Conservation (phyloP, 2,797 vertebrate genomes). For the Buceros bicornis region DNA sequence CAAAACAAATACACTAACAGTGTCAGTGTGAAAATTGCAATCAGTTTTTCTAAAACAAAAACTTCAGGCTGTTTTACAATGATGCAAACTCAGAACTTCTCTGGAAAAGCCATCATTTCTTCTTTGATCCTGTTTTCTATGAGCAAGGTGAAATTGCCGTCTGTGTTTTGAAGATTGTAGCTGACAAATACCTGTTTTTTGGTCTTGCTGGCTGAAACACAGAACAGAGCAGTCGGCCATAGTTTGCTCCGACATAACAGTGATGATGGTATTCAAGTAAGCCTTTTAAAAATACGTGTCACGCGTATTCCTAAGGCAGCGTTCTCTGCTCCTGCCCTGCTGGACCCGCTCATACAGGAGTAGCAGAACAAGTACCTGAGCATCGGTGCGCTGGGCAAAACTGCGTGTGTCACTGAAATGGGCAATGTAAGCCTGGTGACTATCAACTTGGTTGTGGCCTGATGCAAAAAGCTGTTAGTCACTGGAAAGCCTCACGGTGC, state of each 20-base stretch:
- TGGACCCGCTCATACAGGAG: not conserved
- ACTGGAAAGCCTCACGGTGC: not conserved
- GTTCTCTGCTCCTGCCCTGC: not conserved
- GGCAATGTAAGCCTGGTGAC: not conserved
- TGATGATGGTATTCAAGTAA: not conserved
- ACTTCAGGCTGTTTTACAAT: not conserved
- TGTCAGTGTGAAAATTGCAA: not conserved
- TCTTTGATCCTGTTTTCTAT: slow-evolving; percentile 95
- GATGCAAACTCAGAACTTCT: slow-evolving; percentile 85
- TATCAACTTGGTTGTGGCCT: not conserved
- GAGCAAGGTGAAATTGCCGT: slow-evolving; percentile 86
- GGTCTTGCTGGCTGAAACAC: slow-evolving; percentile 91
- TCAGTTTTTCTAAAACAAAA: slow-evolving; percentile 60
- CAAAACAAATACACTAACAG: slow-evolving; percentile 8
- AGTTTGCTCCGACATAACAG: not conserved
- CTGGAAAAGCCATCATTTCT: slow-evolving; percentile 92
- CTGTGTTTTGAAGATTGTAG: slow-evolving; percentile 88
- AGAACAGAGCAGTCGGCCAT: slow-evolving; percentile 40
- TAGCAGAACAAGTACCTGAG: not conserved
- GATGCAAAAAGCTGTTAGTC: not conserved
- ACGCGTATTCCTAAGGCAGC: not conserved
- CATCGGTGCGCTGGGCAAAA: accelerated
- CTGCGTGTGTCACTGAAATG: not conserved
- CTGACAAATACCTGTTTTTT: slow-evolving; percentile 96
- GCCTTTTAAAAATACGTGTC: not conserved